Base-by-base conservation (phyloP, 1,140 invertebrate genomes). In the Drosophila bipectinata region DNA sequence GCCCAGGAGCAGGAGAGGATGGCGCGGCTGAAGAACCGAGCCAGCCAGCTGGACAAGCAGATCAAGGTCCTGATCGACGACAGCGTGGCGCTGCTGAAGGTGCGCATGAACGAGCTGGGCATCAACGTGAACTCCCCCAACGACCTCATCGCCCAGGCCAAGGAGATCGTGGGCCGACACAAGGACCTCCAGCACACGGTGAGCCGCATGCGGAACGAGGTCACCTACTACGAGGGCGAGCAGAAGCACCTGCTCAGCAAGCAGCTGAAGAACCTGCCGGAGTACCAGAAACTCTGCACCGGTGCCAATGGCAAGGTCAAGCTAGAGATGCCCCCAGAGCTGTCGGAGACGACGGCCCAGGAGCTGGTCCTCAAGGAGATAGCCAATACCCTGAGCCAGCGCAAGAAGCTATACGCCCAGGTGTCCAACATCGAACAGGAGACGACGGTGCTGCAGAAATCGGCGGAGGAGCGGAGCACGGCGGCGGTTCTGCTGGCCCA, bases 31-130 rank as follows among this genome's bases (percentile, higher is more conserved):
- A 95, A 95, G 83, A 95, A 94, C 28, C 94, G 96, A 49, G 95
- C 96, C 30, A 95, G 95, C 14, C 96, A 98, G 90, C 93, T 98
- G 60, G 97, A 98, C 72, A 97, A 97, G 91, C 97, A 98, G 92
- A 98, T 98, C 63, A 96, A 96, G 84, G 95, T 96, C 45, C 92
- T 99, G 30, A 98, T 98, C 64, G 96, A 97, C 78, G 97, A 98
- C 89, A 98, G 97, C 83, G 97, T 98, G n/a, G 95, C 95, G 18
- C 92, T 98, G 41, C 92, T 99, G 7, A 97, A 98, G 90, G 95
- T 95, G n/a, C 93, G 97, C 55, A 97, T 99, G 95, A 96, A 95
- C 64, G 97, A 98, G 91, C 93, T 99, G 67, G 97, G 96, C 58
- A 98, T 98, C 72, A 95, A 97, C 90, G 95, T 95, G 3, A 96